Percentiles rank a stretch among this genome's conserved stretches.
These are phyloP conservation scores for Apis cerana DNA, from an alignment of 1,140 invertebrate genomes.

Conservation along the genomic window DNA sequence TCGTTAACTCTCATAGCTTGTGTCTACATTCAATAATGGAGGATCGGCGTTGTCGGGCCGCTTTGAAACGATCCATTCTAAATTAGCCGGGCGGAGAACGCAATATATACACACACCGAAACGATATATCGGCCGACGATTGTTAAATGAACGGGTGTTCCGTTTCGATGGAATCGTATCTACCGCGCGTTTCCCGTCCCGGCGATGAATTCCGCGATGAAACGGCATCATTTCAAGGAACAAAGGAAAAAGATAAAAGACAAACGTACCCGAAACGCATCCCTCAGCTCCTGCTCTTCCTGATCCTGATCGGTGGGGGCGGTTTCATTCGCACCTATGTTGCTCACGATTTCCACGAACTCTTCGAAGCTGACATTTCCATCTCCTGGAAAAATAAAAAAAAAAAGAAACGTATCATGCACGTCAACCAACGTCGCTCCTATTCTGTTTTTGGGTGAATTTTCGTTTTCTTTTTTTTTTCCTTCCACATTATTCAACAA, in stretches of 20 bases:
- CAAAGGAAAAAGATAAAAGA: slow-evolving; percentile 36
- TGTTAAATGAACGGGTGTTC: background rate
- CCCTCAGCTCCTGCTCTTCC: slow-evolving; percentile 92
- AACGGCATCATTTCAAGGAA: background rate
- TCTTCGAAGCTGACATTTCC: slow-evolving; percentile 96
- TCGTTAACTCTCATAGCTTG: background rate
- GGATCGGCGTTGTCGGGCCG: background rate
- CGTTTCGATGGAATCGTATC: background rate
- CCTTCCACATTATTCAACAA: background rate
- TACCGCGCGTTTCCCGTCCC: slow-evolving; percentile 3
- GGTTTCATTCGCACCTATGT: slow-evolving; percentile 85
- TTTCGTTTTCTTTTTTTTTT: background rate
- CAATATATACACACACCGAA: background rate
- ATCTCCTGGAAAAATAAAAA: slow-evolving; percentile 84
- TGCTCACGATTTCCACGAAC: slow-evolving; percentile 94
- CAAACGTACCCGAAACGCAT: slow-evolving; percentile 89
- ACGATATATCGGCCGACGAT: background rate
- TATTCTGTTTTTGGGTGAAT: background rate
- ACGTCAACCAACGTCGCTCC: no score
- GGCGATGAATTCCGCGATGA: background rate
- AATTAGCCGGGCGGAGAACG: background rate
- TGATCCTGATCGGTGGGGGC: slow-evolving; percentile 85
- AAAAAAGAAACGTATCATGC: slow-evolving; percentile 11
- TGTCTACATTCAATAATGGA: background rate
- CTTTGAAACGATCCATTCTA: background rate